Base-by-base conservation (phyloP, 1,140 invertebrate genomes). In the Meloidogyne exigua region DNA sequence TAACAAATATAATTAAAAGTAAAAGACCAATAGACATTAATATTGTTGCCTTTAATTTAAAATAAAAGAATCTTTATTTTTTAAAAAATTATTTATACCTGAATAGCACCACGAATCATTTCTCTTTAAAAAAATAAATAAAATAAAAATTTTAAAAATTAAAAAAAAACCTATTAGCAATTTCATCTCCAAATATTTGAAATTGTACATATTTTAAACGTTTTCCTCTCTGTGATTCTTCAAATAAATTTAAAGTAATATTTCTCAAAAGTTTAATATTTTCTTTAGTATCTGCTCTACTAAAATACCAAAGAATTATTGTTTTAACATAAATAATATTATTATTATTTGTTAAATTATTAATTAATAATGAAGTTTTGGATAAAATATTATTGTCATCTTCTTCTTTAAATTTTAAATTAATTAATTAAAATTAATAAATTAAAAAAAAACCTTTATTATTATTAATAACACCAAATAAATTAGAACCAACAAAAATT, bases 11-110 rank as follows among this genome's bases (percentile, higher is more conserved):
- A 12, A 86, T 39, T 28, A 86, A 76, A 15, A 86, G 77, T 15
- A 82, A 23, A 64, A 87, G 84, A 13, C 85, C 85, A 39, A 86
- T 82, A 13, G 82, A 79, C 85, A 86, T 86, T 21, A 87, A 75
- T n/a, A 76, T 74, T 18, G 85, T 86, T 15, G 84, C 84, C 75
- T 85, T 26, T 23, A 23, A n/a, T 10, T 15, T 18, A n/a, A 23
- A 64, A 75, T 49, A 75, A 32, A 66, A 28, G n/a, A n/a, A n/a
- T n/a, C n/a, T n/a, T 25, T 67, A n/a, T 28, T 18, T 4, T 23
- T 67, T 11, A 7, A 25, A 65, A 65, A 83, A 7, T 44, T 44
- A 15, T 44, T 44, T 28, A 13, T 70, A 26, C 28, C 39, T 57
- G 69, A 71, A 42, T 49, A 2, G 39, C 42, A 11, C 39, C 69